Evolutionary conservation across 2,113 vertebrate genomes (phyloP).

Genomic region (Trichechus manatus): DNA sequence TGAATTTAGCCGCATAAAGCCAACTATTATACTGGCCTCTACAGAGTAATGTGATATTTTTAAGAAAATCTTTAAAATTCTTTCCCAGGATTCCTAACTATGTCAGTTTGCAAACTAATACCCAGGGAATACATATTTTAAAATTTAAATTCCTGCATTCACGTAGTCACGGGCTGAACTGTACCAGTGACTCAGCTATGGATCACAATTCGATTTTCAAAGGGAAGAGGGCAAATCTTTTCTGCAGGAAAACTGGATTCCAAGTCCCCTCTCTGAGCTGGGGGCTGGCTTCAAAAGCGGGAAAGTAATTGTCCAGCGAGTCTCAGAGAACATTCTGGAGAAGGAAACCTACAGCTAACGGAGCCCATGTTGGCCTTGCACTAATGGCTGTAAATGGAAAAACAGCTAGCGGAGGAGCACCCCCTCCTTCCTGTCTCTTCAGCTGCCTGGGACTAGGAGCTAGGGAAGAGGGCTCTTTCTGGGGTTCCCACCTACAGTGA

Average conservation of each 20-base stretch:
- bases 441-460: neutral
- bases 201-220: slow-evolving; percentile 26
- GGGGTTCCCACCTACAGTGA: neutral
- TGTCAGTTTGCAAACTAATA: slow-evolving; percentile 51
- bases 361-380: neutral
- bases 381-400: neutral
- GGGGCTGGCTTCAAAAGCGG: neutral
- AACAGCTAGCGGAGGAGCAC: neutral
- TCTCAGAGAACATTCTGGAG: neutral
- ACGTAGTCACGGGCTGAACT: neutral
- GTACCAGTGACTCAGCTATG: neutral
- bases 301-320: neutral
- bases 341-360: neutral
- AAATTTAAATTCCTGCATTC: slow-evolving; percentile 60
- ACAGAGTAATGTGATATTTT: slow-evolving; percentile 42
- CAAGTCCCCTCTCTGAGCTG: neutral
- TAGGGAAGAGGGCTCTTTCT: neutral
- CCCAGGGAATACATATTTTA: slow-evolving; percentile 51
- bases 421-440: too few species aligned
- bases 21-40: neutral
- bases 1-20: slow-evolving; percentile 2
- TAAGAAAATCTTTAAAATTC: slow-evolving; percentile 65
- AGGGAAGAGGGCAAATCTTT: slow-evolving; percentile 15
- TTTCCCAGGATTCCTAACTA: slow-evolving; percentile 55
- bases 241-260: neutral